phyloP scores from a whole-genome alignment of 2,888 invertebrate species.

The Ichneumoninae sp. region DNA sequence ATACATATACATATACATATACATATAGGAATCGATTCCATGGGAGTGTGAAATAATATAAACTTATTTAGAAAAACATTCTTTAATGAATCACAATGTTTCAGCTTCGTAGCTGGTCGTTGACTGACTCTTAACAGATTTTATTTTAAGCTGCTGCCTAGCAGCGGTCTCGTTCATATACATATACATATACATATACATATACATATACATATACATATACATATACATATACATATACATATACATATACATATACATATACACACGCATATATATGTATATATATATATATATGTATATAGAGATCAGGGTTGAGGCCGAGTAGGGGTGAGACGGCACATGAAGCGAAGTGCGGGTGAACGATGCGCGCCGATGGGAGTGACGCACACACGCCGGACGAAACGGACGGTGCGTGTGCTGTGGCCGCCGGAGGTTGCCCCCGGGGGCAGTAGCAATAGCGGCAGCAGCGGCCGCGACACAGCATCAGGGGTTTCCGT shows the following conservation, averaged over 20 bases:
- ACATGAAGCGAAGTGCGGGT: constrained; percentile 29
- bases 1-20: background rate
- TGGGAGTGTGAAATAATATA: no score
- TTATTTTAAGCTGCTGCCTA: no score
- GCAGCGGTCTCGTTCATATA: no score
- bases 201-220: no score
- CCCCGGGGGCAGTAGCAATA: constrained; percentile 28
- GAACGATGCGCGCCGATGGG: constrained; percentile 50
- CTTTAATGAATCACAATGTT: no score
- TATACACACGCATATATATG: no score
- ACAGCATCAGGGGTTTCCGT: constrained; percentile 56
- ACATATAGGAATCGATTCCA: no score
- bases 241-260: no score
- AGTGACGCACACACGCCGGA: constrained; percentile 57
- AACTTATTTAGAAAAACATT: no score
- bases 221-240: no score
- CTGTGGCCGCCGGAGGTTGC: constrained; percentile 18
- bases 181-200: background rate
- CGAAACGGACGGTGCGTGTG: constrained; percentile 59
- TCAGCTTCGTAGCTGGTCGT: no score
- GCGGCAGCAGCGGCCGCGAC: constrained; percentile 32
- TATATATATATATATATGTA: background rate
- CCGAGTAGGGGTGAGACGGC: constrained; percentile 12
- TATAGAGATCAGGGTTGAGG: background rate
- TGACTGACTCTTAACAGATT: no score